Conservation (phyloP, 1,140 invertebrate species). For the Trigoniulus corallinus region DNA sequence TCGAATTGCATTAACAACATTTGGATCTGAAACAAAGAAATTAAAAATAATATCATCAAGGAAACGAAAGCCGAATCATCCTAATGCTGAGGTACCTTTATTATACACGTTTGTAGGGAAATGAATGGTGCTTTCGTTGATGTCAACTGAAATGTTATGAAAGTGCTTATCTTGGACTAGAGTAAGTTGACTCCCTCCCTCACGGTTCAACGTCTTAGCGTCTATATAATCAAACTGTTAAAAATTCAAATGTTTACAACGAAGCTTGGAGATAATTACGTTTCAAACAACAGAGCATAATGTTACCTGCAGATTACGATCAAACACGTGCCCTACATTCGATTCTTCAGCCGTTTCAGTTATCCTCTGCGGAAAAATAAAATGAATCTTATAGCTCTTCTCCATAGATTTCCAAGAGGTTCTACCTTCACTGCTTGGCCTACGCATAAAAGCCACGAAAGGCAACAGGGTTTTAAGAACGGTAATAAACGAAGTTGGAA, state of each 20-base stretch:
- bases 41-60: too few relatives aligned
- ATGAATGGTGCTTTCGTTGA: conserved; percentile 68
- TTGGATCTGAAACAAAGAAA: conserved; percentile 26
- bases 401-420: too few relatives aligned
- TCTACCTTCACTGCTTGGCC: too few relatives aligned
- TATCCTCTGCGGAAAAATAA: not conserved
- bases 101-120: conserved; percentile 89
- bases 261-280: not conserved
- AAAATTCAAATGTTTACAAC: not conserved
- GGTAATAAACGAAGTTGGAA: too few relatives aligned
- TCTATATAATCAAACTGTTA: not conserved
- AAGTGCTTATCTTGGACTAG: conserved; percentile 47
- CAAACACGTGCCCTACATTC: not conserved
- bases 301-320: not conserved
- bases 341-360: conserved; percentile 1
- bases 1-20: conserved; percentile 52
- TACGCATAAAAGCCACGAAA: too few relatives aligned
- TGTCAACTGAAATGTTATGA: conserved; percentile 59
- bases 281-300: not conserved
- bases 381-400: too few relatives aligned
- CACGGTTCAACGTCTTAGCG: not conserved
- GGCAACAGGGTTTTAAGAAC: too few relatives aligned
- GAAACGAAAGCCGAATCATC: not conserved
- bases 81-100: conserved; percentile 37
- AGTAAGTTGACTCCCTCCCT: not conserved